Conservation (phyloP, 2,113 vertebrate genomes). For the Rhodinocichla rosea region DNA sequence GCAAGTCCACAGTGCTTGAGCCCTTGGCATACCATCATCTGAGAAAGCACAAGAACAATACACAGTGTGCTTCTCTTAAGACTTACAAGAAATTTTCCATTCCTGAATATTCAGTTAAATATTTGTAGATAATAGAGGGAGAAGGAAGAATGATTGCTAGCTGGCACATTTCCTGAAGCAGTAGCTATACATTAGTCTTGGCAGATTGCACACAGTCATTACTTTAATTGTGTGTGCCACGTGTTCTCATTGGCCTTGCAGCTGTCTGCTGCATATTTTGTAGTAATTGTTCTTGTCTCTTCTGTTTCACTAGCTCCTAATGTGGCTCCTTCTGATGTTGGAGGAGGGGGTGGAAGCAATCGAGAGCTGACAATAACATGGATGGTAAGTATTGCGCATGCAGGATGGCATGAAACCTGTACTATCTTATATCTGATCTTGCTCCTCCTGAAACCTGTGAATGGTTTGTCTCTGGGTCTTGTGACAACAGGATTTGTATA, state of each 20-base stretch:
- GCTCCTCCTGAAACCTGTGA: background rate
- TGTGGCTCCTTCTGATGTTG: conserved; percentile 92
- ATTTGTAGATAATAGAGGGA: background rate
- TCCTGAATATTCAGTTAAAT: background rate
- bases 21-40: background rate
- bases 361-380: conserved; percentile 94
- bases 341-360: conserved; percentile 89
- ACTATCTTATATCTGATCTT: background rate
- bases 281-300: conserved; percentile 8
- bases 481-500: background rate
- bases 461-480: background rate
- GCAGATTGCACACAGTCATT: conserved; percentile 62
- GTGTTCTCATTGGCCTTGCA: conserved; percentile 38
- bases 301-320: conserved; percentile 84
- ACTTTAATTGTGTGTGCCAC: conserved; percentile 41
- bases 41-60: background rate
- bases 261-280: background rate
- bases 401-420: background rate
- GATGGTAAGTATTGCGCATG: conserved; percentile 78
- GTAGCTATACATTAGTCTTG: conserved; percentile 67
- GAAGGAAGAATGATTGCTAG: background rate
- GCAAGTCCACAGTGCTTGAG: background rate
- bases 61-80: background rate
- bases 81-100: background rate
- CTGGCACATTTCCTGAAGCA: conserved; percentile 6